Evolutionary conservation across 2,797 vertebrate species (phyloP).

Genomic region (Leptoclinus maculatus): DNA sequence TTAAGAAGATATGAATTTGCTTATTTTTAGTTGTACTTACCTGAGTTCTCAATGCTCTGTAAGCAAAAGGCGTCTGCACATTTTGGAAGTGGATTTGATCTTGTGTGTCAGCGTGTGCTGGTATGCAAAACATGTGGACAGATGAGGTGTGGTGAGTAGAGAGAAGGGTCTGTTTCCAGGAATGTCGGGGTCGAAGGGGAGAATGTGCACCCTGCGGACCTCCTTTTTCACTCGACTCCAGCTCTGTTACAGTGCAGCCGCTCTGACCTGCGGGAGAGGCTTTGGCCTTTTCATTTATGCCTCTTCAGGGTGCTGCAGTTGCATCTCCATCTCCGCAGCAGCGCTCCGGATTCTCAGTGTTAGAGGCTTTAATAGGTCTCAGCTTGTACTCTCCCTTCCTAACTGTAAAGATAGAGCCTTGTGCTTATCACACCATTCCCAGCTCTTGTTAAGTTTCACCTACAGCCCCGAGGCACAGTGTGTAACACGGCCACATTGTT

Average conservation of each 20-base stretch:
- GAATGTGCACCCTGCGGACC: constrained; percentile 71
- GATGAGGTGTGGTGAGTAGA: constrained; percentile 63
- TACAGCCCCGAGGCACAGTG: constrained; percentile 45
- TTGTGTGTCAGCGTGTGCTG: constrained; percentile 42
- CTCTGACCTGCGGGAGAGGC: constrained; percentile 51
- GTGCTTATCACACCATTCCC: constrained; percentile 65
- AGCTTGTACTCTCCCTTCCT: constrained; percentile 13
- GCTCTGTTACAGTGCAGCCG: constrained; percentile 59
- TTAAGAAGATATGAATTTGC: constrained; percentile 10
- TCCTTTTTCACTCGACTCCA: constrained; percentile 51
- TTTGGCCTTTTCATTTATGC: constrained; percentile 55
- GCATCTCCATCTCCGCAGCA: constrained; percentile 58
- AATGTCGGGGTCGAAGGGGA: constrained; percentile 70
- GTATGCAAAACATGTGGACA: constrained; percentile 70
- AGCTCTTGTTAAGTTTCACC: constrained; percentile 69
- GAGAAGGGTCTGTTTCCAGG: constrained; percentile 69
- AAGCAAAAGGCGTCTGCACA: constrained; percentile 41
- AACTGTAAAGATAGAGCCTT: constrained; percentile 46
- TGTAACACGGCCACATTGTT: constrained; percentile 59
- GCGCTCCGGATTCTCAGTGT: constrained; percentile 60
- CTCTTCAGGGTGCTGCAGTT: constrained; percentile 59
- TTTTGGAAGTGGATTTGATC: constrained; percentile 34
- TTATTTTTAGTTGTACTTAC: constrained; percentile 18
- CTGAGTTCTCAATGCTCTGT: constrained; percentile 2
- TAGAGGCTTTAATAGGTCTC: constrained; percentile 61